Conservation (phyloP, 2,888 invertebrate species). For the Trachelus tabidus region DNA sequence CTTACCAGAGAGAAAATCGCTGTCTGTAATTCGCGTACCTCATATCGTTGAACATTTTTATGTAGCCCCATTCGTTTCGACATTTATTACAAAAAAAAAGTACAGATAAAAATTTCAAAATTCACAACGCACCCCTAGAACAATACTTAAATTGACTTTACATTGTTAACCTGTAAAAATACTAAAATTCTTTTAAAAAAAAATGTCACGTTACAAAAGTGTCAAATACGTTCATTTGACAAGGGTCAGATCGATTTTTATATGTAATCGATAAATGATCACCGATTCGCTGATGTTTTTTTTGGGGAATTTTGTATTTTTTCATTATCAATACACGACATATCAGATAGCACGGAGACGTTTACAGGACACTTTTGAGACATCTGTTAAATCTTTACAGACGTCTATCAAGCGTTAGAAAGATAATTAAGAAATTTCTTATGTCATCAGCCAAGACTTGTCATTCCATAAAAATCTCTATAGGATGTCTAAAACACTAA, state of each 20-base stretch:
- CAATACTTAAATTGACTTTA: not conserved
- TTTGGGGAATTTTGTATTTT: not conserved
- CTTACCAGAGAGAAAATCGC: slow-evolving; percentile 46
- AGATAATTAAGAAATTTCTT: too few species aligned
- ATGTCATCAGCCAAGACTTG: too few species aligned
- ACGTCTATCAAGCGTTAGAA: too few species aligned
- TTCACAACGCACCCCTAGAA: not conserved
- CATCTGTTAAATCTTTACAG: not conserved
- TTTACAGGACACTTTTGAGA: not conserved
- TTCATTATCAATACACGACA: not conserved
- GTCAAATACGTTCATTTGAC: not conserved
- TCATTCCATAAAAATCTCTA: too few species aligned
- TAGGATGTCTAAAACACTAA: too few species aligned
- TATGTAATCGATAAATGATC: not conserved
- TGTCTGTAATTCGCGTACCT: slow-evolving; percentile 46
- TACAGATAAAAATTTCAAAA: not conserved
- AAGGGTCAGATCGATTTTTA: not conserved
- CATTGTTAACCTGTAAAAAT: not conserved
- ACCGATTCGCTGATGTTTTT: not conserved
- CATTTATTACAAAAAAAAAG: slow-evolving; percentile 7
- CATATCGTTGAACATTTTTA: slow-evolving; percentile 47
- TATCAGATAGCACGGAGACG: not conserved
- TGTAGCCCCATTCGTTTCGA: not conserved
- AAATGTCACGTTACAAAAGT: not conserved
- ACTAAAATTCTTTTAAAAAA: not conserved